These are phyloP conservation scores for Tetragonula carbonaria DNA, from an alignment of 2,888 invertebrate species.

Conservation along the genomic window DNA sequence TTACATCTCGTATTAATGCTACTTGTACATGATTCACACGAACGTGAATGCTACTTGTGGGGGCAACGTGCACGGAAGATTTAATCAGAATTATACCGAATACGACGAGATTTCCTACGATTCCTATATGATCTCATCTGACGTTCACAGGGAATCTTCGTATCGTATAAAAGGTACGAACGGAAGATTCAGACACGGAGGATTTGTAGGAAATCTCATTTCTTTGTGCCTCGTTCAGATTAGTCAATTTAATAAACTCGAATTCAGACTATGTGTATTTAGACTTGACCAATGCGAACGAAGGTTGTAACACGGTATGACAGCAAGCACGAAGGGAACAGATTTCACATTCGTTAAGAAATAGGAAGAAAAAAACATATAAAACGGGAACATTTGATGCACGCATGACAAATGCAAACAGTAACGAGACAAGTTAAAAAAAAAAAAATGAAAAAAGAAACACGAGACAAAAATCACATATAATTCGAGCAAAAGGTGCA, in stretches of 20 bases:
- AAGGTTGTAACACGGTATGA: not conserved
- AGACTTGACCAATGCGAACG: not conserved
- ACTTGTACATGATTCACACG: not conserved
- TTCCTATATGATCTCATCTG: not conserved
- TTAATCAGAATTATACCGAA: not conserved
- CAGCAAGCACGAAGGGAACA: constrained; percentile 28
- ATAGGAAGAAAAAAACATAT: constrained; percentile 6
- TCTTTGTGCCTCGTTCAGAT: not conserved
- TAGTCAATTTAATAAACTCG: not conserved
- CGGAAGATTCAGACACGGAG: not conserved
- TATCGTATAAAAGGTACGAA: too few species aligned
- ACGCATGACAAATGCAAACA: constrained; percentile 53
- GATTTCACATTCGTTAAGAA: constrained; percentile 8
- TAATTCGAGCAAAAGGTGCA: constrained; percentile 18
- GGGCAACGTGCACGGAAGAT: constrained; percentile 5
- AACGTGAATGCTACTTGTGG: not conserved
- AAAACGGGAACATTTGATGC: constrained; percentile 21
- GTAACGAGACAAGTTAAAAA: not conserved
- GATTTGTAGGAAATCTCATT: not conserved
- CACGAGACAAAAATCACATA: constrained; percentile 41
- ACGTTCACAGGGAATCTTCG: too few species aligned
- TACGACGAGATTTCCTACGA: not conserved
- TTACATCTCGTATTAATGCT: not conserved
- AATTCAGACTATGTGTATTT: not conserved
- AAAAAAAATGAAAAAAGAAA: not conserved